Percentiles rank a stretch among this genome's conserved stretches.
Conservation (phyloP, 1,140 invertebrate species). For the Parasteatoda tepidariorum region DNA sequence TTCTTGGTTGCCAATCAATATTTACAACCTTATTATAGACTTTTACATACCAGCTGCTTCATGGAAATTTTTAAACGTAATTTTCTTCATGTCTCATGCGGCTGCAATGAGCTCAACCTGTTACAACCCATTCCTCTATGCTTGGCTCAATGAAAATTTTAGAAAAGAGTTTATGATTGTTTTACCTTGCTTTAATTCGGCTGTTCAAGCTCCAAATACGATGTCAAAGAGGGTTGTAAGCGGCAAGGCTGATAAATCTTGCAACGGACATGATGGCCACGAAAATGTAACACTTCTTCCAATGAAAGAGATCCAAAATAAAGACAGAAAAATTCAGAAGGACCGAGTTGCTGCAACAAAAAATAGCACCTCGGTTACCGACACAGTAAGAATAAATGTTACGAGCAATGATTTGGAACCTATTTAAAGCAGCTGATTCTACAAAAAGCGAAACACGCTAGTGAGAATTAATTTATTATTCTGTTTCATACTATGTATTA, state of each 20-base stretch:
- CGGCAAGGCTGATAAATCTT: conserved; percentile 48
- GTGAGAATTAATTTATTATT: background rate
- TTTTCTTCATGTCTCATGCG: conserved; percentile 72
- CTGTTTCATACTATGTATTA: background rate
- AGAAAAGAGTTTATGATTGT: conserved; percentile 64
- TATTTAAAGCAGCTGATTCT: background rate
- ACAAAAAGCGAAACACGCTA: background rate
- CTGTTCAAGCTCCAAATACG: background rate
- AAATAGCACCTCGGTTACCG: conserved; percentile 36
- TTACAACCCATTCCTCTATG: conserved; percentile 73
- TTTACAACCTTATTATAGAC: conserved; percentile 72
- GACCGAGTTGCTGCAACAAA: conserved; percentile 44
- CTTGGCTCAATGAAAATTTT: conserved; percentile 68
- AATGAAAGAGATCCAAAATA: conserved; percentile 36
- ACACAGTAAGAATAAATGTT: conserved; percentile 48
- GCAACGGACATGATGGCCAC: conserved; percentile 58
- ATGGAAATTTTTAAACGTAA: conserved; percentile 66
- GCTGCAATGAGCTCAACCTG: conserved; percentile 73
- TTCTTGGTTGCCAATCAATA: conserved; percentile 72
- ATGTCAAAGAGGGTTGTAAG: conserved; percentile 3
- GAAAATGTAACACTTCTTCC: conserved; percentile 50
- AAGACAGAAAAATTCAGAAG: conserved; percentile 51
- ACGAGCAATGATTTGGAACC: conserved; percentile 46
- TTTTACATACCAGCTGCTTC: conserved; percentile 68
- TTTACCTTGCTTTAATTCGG: conserved; percentile 57